phyloP scores from a whole-genome alignment of 2,797 vertebrate species.

The Notamacropus eugenii region DNA sequence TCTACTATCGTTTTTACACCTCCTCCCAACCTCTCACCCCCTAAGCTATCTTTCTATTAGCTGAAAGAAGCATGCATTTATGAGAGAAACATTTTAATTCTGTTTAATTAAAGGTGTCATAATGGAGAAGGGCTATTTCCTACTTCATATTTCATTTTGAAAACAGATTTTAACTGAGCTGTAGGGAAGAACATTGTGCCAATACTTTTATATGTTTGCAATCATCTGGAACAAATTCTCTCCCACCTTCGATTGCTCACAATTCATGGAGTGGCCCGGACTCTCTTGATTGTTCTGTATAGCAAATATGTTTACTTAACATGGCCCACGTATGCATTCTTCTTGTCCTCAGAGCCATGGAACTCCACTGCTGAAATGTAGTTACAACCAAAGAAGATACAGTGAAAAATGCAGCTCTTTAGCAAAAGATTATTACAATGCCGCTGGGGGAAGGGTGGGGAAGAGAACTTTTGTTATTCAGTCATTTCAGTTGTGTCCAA shows the following conservation, averaged over 20 bases:
- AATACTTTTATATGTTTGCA: constrained; percentile 39
- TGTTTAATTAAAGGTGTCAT: constrained; percentile 24
- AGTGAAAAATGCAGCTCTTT: constrained; percentile 34
- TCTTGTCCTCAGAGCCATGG: not conserved
- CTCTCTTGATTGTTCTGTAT: constrained; percentile 33
- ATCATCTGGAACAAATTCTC: constrained; percentile 27
- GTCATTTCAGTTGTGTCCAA: not conserved
- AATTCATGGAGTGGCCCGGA: constrained; percentile 23
- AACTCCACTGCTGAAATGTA: not conserved
- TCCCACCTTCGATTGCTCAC: not conserved
- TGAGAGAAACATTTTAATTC: constrained; percentile 56
- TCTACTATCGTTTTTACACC: constrained; percentile 62
- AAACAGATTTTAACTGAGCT: constrained; percentile 2
- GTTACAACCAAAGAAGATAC: not conserved
- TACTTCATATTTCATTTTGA: constrained; percentile 42
- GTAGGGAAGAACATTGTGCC: not conserved
- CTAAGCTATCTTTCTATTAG: constrained; percentile 60
- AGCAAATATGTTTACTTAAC: constrained; percentile 24
- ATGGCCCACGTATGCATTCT: not conserved
- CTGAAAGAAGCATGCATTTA: constrained; percentile 32
- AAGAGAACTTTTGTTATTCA: constrained; percentile 13
- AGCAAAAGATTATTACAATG: not conserved
- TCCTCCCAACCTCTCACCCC: constrained; percentile 1
- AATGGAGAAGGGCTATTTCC: constrained; percentile 4
- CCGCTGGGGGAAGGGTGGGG: not conserved